phyloP scores from a whole-genome alignment of 2,888 invertebrate species.

The Meandrusa payeni region DNA sequence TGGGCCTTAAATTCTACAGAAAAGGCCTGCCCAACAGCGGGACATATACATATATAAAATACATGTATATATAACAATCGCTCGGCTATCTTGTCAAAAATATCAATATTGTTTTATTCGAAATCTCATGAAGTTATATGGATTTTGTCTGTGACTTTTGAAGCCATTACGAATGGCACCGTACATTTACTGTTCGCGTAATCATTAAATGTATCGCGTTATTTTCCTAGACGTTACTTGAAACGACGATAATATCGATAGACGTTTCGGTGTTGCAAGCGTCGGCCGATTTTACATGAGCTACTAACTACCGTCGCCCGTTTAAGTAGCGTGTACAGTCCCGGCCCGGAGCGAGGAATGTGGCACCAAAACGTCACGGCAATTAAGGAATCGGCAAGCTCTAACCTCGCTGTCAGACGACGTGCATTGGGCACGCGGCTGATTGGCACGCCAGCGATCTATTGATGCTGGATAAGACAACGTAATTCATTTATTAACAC shows the following conservation, averaged over 20 bases:
- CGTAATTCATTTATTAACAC: background rate
- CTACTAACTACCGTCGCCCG: conserved; percentile 38
- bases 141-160: too few relatives aligned
- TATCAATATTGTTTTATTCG: too few relatives aligned
- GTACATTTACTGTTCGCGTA: too few relatives aligned
- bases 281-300: conserved; percentile 32
- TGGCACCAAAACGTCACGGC: conserved; percentile 80
- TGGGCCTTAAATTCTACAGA: too few relatives aligned
- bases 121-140: too few relatives aligned
- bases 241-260: conserved; percentile 11
- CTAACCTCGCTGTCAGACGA: conserved; percentile 73
- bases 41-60: too few relatives aligned
- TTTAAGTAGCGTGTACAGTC: conserved; percentile 55
- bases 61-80: too few relatives aligned
- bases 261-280: conserved; percentile 41
- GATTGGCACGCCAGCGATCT: conserved; percentile 56
- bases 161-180: too few relatives aligned
- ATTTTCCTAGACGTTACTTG: background rate
- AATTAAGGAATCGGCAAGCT: conserved; percentile 81
- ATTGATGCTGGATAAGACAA: conserved; percentile 33
- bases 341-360: conserved; percentile 50
- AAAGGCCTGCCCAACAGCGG: too few relatives aligned
- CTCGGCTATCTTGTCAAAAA: too few relatives aligned
- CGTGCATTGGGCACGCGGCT: conserved; percentile 67
- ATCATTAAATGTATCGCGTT: conserved; percentile 1